phyloP scores from a whole-genome alignment of 2,113 vertebrate genomes.

The Arvicanthis niloticus region DNA sequence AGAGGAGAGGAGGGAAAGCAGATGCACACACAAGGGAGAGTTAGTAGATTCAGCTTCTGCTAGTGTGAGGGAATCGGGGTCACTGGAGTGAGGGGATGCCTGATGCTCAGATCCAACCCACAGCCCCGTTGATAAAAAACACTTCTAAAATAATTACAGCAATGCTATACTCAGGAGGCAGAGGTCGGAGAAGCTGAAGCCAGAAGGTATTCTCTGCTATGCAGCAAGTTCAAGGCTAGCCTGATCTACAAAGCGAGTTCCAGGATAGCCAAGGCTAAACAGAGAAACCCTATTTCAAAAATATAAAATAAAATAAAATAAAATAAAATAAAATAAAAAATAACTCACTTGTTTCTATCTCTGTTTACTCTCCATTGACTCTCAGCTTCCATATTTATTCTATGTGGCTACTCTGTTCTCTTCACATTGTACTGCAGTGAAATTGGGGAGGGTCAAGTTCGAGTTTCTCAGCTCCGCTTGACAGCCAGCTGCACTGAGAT shows the following conservation, averaged over 20 bases:
- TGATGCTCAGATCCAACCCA: neutral
- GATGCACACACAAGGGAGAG: neutral
- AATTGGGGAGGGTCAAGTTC: neutral
- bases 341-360: neutral
- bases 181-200: neutral
- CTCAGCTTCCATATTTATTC: neutral
- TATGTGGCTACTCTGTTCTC: neutral
- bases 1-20: neutral
- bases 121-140: neutral
- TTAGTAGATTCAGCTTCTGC: neutral
- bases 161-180: neutral
- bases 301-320: neutral
- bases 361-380: neutral
- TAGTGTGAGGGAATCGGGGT: neutral
- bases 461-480: neutral
- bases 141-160: neutral
- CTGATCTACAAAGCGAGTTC: neutral
- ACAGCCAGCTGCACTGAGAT: neutral
- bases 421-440: neutral
- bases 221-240: too few relatives aligned
- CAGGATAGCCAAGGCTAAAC: neutral
- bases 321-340: neutral
- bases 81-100: neutral
- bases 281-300: neutral
- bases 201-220: too few relatives aligned